These are phyloP conservation scores for Styela clava DNA, from an alignment of 23 tunicate species.

Conservation along the genomic window DNA sequence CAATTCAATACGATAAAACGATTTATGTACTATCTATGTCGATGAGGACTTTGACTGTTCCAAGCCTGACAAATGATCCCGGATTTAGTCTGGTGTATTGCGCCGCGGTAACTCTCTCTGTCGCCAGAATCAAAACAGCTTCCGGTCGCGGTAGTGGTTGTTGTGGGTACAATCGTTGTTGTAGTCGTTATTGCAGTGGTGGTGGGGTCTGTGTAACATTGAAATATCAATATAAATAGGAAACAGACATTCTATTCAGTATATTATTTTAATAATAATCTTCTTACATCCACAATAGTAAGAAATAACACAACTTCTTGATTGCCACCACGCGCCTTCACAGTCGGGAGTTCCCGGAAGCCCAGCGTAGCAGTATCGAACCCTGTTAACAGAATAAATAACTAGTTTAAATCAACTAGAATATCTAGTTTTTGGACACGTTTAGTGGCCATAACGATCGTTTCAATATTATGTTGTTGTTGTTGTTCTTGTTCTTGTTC, in stretches of 20 bases:
- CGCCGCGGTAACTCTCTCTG: slow-evolving; percentile 44
- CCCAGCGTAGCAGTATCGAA: background rate
- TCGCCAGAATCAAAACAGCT: background rate
- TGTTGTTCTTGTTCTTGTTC: too few relatives aligned
- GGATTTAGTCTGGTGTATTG: slow-evolving; percentile 19
- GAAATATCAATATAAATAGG: too few relatives aligned
- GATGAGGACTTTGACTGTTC: slow-evolving; percentile 39
- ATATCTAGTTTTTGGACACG: too few relatives aligned
- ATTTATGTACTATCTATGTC: slow-evolving; percentile 38
- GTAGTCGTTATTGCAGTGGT: background rate
- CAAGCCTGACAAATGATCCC: slow-evolving; percentile 45
- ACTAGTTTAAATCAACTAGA: too few relatives aligned
- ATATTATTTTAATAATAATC: too few relatives aligned
- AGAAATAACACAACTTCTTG: background rate
- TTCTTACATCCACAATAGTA: background rate
- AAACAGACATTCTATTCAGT: too few relatives aligned
- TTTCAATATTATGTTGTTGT: too few relatives aligned
- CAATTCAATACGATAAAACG: too few relatives aligned
- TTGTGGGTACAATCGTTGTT: background rate
- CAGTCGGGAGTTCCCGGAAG: slow-evolving; percentile 8
- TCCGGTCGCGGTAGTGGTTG: background rate
- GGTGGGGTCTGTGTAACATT: background rate
- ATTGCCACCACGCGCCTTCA: background rate
- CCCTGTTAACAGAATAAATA: background rate
- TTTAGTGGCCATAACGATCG: too few relatives aligned